Evolutionary conservation across 2,113 vertebrate genomes (phyloP), one percentile per base, ranked within the genome.

Genomic region (Percopsis transmontana): DNA sequence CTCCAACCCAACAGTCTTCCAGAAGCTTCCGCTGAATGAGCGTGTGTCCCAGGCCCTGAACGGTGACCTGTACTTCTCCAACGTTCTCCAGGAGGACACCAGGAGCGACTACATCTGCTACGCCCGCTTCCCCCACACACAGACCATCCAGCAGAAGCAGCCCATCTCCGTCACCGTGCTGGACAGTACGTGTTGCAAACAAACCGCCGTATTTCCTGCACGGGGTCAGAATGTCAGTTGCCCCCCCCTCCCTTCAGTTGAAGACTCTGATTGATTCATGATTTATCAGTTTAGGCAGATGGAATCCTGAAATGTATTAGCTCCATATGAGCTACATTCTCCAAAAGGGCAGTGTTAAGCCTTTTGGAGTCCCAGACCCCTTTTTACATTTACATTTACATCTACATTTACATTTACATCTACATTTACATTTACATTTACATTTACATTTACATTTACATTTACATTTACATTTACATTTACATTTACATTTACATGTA

Each of bases 131-230:
- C 96, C 96, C 62, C 93, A 98, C 79, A 99, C 97, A 0, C 97
- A 98, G 79, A 99, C 97, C 66, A 99, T 99, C 77, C 97, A 99
- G 73, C 97, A 99, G 92, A 99, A 99, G 51, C 97, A 99, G 79
- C 97, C 97, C 5, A 97, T 99, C 86, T 96, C 96, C 40, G 90
- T 99, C 79, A 96, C 91, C 23, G 97, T 99, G 71, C 72, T 95
- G 73, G 86, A 94, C 85, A 93, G 97, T 99, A 92, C 91, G 96
- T 92, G 13, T 68, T 16, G n/a, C 51, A 44, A 20, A 39, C 14
- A 5, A 23, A 52, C 50, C 50, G 50, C 19, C 20, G 1, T 3
- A 8, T 16, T 21, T 12, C 10, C 16, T 13, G 47, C 47, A 8
- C 16, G 47, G 2, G 16, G n/a, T 50, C 19, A 18, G n/a, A 18